Evolutionary conservation across 2,797 vertebrate genomes (phyloP).

Genomic region (Neoniphon sammara): DNA sequence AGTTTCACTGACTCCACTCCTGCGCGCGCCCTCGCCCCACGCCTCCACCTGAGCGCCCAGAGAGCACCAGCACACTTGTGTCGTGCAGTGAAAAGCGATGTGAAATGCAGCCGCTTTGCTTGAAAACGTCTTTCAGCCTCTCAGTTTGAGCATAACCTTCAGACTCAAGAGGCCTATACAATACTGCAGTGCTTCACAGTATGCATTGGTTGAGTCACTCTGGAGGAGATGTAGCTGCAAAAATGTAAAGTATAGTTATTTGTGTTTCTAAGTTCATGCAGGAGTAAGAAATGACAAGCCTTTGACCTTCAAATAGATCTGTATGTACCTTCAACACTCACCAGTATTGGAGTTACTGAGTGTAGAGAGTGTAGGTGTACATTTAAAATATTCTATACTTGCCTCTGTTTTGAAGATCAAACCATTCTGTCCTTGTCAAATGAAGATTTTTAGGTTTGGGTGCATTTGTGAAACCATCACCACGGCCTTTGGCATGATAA

Average conservation of each 20-base stretch:
- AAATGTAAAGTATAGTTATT: background rate
- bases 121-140: background rate
- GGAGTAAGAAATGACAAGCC: background rate
- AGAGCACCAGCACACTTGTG: background rate
- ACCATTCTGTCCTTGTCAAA: background rate
- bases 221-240: background rate
- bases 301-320: background rate
- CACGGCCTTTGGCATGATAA: background rate
- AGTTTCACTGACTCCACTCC: too few relatives aligned
- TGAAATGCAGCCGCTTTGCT: background rate
- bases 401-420: background rate
- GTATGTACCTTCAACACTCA: background rate
- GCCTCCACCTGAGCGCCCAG: background rate
- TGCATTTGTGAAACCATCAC: background rate
- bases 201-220: background rate
- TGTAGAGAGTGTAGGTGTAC: background rate
- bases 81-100: background rate
- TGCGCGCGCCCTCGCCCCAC: background rate
- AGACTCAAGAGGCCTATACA: background rate
- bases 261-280: background rate
- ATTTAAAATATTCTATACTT: too few relatives aligned
- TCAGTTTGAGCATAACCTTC: slow-evolving; percentile 10
- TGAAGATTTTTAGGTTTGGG: background rate
- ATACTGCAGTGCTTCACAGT: background rate
- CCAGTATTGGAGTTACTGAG: background rate